Base-by-base conservation (phyloP, 2,113 vertebrate genomes). In the Hippoglossus stenolepis region DNA sequence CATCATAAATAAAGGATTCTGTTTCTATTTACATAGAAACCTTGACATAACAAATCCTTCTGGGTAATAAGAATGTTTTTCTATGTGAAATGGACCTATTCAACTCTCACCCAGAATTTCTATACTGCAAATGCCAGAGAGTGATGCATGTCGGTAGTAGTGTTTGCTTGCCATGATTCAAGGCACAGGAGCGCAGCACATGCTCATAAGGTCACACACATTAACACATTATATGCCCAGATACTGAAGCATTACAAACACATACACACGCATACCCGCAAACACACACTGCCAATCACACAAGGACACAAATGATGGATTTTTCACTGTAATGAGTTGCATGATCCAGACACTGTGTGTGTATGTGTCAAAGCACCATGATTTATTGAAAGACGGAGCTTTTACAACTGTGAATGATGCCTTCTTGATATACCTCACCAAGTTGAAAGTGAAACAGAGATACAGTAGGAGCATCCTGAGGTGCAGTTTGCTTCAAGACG, bases 71-170 rank as follows among this genome's bases (percentile, higher is more conserved):
- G 8, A 59, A 62, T 21, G 49, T 26, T 4, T 57, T 47, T 35
- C 21, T 66, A 14, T 63, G 49, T 20, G 11, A 15, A 18, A 53
- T 40, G 28, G 57, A 53, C n/a, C 40, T 20, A 23, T 68, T 18
- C 28, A 45, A 78, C n/a, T 5, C 60, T 93, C 91, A 86, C 93
- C 94, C 92, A 94, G 92, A 94, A 94, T 93, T 93, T 92, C 93
- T 94, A 92, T 92, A 90, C 70, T 91, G 89, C 91, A 80, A 91
- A 91, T 93, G 90, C 92, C 86, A 90, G 85, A 90, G 82, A 93
- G 87, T 92, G 83, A 87, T 94, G 94, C 94, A 94, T 94, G 94
- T 87, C 77, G 79, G 85, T 91, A 87, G 87, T 83, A 85, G 86
- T 91, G 87, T 93, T 89, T 93, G 92, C 93, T 89, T 93, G 92